A percentile compares a stretch with the other conserved stretches of the same genome.
phyloP scores from a whole-genome alignment of 1,140 invertebrate species.

The Propsilocerus akamusi region DNA sequence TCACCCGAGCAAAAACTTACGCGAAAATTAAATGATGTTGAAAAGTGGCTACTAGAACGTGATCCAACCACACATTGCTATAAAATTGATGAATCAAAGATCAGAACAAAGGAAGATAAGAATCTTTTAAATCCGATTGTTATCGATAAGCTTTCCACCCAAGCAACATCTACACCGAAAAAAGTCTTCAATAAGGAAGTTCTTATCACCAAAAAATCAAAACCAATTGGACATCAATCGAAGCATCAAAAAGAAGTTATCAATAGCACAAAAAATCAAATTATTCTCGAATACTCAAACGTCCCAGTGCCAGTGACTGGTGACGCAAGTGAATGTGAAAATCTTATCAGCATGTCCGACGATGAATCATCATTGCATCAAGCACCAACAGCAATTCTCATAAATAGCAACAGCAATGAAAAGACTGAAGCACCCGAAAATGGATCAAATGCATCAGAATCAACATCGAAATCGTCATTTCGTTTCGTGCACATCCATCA shows the following conservation, averaged over 20 bases:
- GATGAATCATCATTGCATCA: slow-evolving; percentile 3
- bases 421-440: slow-evolving; percentile 7
- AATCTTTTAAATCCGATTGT: slow-evolving; percentile 14
- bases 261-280: not conserved
- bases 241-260: not conserved
- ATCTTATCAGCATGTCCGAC: not conserved
- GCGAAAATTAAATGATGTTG: slow-evolving; percentile 7
- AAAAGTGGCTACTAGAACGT: slow-evolving; percentile 9
- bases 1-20: slow-evolving; percentile 6
- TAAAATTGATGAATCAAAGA: not conserved
- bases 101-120: slow-evolving; percentile 19
- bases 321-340: slow-evolving; percentile 25
- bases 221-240: not conserved
- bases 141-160: slow-evolving; percentile 13
- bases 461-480: slow-evolving; percentile 20
- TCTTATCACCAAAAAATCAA: not conserved
- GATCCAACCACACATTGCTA: slow-evolving; percentile 7
- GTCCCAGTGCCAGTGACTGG: slow-evolving; percentile 25
- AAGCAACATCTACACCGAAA: slow-evolving; percentile 6
- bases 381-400: not conserved
- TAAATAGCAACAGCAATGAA: slow-evolving; percentile 12
- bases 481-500: slow-evolving; percentile 63
- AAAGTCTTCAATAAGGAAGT: slow-evolving; percentile 4
- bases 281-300: slow-evolving; percentile 8
- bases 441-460: slow-evolving; percentile 7